These are phyloP conservation scores for Vandiemenella viatica DNA, from an alignment of 2,888 invertebrate genomes.

Conservation along the genomic window DNA sequence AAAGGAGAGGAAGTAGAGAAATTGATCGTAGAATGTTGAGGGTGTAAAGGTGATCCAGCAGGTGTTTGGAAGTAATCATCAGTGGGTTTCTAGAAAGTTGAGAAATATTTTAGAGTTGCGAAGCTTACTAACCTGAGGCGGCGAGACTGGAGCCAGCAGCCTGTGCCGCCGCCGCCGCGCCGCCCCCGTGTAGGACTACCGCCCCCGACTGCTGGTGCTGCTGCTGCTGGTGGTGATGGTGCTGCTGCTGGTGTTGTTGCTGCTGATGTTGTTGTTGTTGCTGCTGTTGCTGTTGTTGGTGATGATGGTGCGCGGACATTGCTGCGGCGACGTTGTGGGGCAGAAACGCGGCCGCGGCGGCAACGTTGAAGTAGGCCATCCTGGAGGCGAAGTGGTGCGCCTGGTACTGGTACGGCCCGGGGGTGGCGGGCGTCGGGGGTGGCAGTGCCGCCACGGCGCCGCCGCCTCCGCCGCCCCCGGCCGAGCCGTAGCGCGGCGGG, in stretches of 20 bases:
- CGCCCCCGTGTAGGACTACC: conserved; percentile 6
- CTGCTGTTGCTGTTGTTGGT: conserved; percentile 38
- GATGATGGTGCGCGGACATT: not conserved
- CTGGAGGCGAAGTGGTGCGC: conserved; percentile 26
- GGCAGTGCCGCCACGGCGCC: conserved; percentile 12
- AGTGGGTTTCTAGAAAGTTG: too few species aligned
- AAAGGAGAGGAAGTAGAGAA: too few species aligned
- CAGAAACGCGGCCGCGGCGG: conserved; percentile 76
- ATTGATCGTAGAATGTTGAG: too few species aligned
- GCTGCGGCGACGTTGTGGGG: conserved; percentile 35
- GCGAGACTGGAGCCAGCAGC: not conserved
- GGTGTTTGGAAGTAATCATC: too few species aligned
- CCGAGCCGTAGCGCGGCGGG: conserved; percentile 1
- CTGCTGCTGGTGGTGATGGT: conserved; percentile 27
- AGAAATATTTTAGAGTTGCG: too few species aligned
- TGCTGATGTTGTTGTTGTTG: conserved; percentile 32
- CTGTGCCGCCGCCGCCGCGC: not conserved
- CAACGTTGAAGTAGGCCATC: conserved; percentile 82
- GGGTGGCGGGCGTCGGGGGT: conserved; percentile 23
- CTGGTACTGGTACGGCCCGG: conserved; percentile 52
- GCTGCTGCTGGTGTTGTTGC: not conserved
- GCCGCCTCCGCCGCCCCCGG: conserved; percentile 9
- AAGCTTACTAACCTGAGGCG: not conserved
- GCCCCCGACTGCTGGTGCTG: conserved; percentile 32
- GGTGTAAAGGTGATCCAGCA: too few species aligned